Evolutionary conservation across 1,140 invertebrate species (phyloP), one percentile per base, ranked within the genome.

Genomic region (Dendroctonus valens): DNA sequence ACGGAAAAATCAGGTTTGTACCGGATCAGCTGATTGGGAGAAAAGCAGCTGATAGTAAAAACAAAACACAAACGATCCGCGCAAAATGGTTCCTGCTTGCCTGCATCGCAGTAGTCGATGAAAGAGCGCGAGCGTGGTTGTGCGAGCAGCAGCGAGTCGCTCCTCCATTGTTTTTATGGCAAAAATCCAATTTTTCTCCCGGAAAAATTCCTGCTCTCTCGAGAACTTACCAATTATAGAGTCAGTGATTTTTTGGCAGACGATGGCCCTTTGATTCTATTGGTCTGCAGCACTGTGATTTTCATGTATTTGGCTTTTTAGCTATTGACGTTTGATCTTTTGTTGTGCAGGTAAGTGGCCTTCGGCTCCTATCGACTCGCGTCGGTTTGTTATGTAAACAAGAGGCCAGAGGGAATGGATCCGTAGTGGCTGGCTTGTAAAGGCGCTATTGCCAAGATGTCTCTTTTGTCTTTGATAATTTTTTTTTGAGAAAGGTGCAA

Each of bases 361-460:
- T 41, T 75, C 73, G 73, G 64, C 9, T 41, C 42, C 49, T 41
- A 62, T 57, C 73, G 73, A 9, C 37, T 12, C 44, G 7, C 8
- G 14, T 69, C 73, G 73, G 55, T 69, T 67, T 72, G 68, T 75
- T 75, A 75, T 75, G 73, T 75, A 75, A 75, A 75, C 70, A 60
- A 73, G 59, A 59, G 59, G 59, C 54, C 50, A 59, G 63, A 58
- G 48, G 55, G 57, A 42, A 58, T 14, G 48, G 60, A 42, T 62
- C 49, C 51, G n/a, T n/a, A 26, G 5, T 55, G 7, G 11, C 9
- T 11, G 5, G 5, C 7, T 26, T 26, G 38, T 8, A 14, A 48
- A 3, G 38, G 53, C 64, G 7, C 38, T 51, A 44, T 59, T 66
- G 64, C 41, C 48, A 12, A 41, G 1, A 26, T 26, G 26, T 3